A percentile compares a stretch with the other conserved stretches of the same genome.
Evolutionary conservation across 2,888 invertebrate species (phyloP).

Genomic region (Hartigia nigra): DNA sequence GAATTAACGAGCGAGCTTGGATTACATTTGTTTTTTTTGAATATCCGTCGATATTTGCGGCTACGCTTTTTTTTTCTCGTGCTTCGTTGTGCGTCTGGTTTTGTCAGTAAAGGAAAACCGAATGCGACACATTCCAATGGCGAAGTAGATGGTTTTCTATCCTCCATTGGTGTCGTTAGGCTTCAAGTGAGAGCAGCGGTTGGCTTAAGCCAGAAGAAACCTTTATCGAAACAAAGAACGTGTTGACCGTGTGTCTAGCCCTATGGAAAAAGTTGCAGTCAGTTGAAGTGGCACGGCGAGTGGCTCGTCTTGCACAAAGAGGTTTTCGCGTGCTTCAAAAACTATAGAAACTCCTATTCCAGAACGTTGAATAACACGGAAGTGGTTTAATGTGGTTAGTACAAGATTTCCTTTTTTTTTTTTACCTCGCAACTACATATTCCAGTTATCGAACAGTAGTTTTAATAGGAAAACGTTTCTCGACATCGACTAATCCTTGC

Average conservation of each 20-base stretch:
- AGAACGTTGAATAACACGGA: not conserved
- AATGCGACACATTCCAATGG: not conserved
- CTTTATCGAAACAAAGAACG: conserved; percentile 54
- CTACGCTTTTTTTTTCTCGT: not conserved
- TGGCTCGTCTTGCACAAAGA: conserved; percentile 32
- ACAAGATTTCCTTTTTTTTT: not conserved
- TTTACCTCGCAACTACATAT: not conserved
- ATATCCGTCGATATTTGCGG: not conserved
- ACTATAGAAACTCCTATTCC: not conserved
- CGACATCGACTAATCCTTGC: not conserved
- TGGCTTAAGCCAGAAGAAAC: conserved; percentile 27
- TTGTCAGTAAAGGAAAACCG: not conserved
- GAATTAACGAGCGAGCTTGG: not conserved
- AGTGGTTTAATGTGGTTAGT: not conserved
- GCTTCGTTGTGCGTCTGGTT: not conserved
- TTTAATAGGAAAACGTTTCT: not conserved
- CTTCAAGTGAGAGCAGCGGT: conserved; percentile 24
- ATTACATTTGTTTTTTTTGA: not conserved
- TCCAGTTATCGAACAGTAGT: not conserved
- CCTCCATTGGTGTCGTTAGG: conserved; percentile 35
- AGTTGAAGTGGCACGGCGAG: conserved; percentile 31
- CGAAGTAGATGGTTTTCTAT: conserved; percentile 20
- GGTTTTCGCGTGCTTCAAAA: conserved; percentile 10
- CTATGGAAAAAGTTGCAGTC: conserved; percentile 49
- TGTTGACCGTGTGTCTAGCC: conserved; percentile 58